Evolutionary conservation across 1,140 invertebrate genomes (phyloP), one percentile per base, ranked within the genome.

Genomic region (Gryon sp.): DNA sequence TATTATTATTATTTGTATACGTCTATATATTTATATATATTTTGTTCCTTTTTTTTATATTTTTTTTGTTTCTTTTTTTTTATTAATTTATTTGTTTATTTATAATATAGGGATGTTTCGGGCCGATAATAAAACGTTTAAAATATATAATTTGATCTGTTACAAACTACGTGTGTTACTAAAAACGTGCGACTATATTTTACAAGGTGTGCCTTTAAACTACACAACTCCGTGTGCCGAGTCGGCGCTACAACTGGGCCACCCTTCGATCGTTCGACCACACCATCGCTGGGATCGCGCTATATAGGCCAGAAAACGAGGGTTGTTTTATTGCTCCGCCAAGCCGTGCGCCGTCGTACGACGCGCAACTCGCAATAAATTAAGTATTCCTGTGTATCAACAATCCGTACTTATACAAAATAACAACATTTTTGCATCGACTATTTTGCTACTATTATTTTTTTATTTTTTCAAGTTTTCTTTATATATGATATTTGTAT

Each of bases 171-270:
- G 53, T 50, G 76, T 76, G 68, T 55, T 78, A 84, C 78, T 83
- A 83, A 78, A 86, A 85, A 86, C 79, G 86, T 87, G 86, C 85
- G 81, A 82, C 85, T 88, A 86, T 83, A 85, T 86, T 86, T 82
- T 87, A 87, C 85, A 87, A 84, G 86, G 84, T 80, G 84, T 86
- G 84, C 83, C 82, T 86, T 86, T 85, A 85, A 85, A 87, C 86
- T 87, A 88, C 86, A 79, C 84, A 85, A 88, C 85, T 85, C 84
- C 81, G 81, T 83, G 85, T 83, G 83, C 85, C 84, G 83, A 83
- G 86, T 87, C 86, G 86, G 85, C 86, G 86, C 86, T 87, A 86
- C 86, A 86, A 87, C 86, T 87, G 83, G 84, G 78, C 76, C 70
- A 78, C 80, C 82, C 82, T 86, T 87, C 85, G 86, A 87, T 88